Evolutionary conservation across 2,888 invertebrate genomes (phyloP).

Genomic region (Eristalis tenax): DNA sequence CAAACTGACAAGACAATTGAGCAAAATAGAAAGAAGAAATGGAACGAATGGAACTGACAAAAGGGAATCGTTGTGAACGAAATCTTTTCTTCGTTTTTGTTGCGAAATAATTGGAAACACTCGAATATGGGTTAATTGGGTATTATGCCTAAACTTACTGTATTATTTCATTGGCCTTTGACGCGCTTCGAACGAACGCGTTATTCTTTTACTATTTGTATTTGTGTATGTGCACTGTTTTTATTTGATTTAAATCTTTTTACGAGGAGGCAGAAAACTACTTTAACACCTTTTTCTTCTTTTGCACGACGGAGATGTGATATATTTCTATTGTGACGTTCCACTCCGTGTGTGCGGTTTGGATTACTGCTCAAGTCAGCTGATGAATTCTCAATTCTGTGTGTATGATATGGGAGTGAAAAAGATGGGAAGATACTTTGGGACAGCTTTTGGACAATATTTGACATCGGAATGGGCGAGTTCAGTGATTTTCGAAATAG

Average conservation of each 20-base stretch:
- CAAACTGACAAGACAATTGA: slow-evolving; percentile 11
- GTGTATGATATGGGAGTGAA: slow-evolving; percentile 31
- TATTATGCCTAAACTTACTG: slow-evolving; percentile 38
- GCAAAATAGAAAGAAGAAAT: slow-evolving; percentile 46
- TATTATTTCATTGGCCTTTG: slow-evolving; percentile 1
- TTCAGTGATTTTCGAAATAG: background rate
- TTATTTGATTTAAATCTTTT: slow-evolving; percentile 10
- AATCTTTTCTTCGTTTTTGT: slow-evolving; percentile 53
- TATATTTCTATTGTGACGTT: slow-evolving; percentile 58
- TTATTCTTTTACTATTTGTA: background rate
- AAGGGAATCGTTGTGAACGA: slow-evolving; percentile 34
- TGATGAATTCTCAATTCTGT: slow-evolving; percentile 48
- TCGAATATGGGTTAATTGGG: slow-evolving; percentile 68
- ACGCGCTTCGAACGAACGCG: slow-evolving; percentile 20
- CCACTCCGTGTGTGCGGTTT: slow-evolving; percentile 51
- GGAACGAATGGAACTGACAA: slow-evolving; percentile 66
- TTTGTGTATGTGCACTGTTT: slow-evolving; percentile 1
- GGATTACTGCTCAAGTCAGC: slow-evolving; percentile 67
- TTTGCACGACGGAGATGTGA: slow-evolving; percentile 37
- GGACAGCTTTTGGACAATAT: slow-evolving; percentile 49
- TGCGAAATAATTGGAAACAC: slow-evolving; percentile 66
- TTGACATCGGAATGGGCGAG: slow-evolving; percentile 37
- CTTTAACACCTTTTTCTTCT: slow-evolving; percentile 13
- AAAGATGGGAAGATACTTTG: slow-evolving; percentile 19
- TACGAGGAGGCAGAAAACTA: background rate